Percentiles rank a stretch among this genome's conserved stretches.
These are phyloP conservation scores for Zalophus californianus DNA, from an alignment of 2,797 vertebrate genomes.

Conservation along the genomic window DNA sequence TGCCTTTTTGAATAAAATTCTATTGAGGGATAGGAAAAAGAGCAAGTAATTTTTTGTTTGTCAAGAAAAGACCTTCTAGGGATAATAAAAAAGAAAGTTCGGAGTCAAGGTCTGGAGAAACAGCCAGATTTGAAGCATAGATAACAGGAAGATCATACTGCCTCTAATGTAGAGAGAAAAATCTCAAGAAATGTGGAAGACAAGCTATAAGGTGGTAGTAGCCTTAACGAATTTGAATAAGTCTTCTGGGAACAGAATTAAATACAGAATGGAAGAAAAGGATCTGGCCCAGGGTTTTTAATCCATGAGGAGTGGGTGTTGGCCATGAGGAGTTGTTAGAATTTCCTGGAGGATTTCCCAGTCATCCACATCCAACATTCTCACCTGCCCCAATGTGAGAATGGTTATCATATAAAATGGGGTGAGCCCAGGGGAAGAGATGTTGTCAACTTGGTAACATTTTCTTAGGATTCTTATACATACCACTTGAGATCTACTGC, in stretches of 20 bases:
- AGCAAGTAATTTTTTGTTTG: background rate
- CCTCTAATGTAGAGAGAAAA: background rate
- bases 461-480: background rate
- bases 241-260: background rate
- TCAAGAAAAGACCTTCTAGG: background rate
- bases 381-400: background rate
- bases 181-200: background rate
- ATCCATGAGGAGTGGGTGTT: background rate
- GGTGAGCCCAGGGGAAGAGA: background rate
- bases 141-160: background rate
- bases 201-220: background rate
- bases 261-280: background rate
- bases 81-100: constrained; percentile 7
- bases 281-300: background rate
- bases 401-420: background rate
- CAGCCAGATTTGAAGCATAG: background rate
- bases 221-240: background rate
- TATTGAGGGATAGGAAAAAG: background rate
- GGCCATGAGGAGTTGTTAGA: background rate
- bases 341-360: background rate
- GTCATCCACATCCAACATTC: background rate
- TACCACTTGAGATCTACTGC: background rate
- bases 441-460: background rate
- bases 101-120: background rate
- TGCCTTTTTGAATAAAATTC: background rate